Evolutionary conservation across 1,140 invertebrate species (phyloP), one percentile per base, ranked within the genome.

Genomic region (Drosophila pallidifrons): DNA sequence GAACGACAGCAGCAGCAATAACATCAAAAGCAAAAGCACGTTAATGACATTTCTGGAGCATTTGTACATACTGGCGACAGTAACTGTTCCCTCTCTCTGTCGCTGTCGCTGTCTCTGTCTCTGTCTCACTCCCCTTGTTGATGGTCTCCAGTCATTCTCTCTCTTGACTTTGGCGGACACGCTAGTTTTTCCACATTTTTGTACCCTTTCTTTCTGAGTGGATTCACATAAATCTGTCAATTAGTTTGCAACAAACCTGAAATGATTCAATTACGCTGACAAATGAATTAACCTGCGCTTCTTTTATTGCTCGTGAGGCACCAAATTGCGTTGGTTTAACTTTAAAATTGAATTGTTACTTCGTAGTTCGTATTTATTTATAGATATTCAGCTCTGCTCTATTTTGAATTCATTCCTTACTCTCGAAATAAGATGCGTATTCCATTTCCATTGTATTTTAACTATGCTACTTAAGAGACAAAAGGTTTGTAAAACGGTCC

Each of bases 181-280:
- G 75, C 70, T 86, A 87, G 82, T 82, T 87, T 86, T 87, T 87
- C 79, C 79, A 82, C 82, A 82, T 86, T 82, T 69, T 52, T 81
- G 54, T 85, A 75, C 66, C 35, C 72, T 75, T 57, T 38, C 11
- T 25, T 25, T 10, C 35, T 25, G 46, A 28, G 7, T 20, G 30
- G 66, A 25, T 32, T 43, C 55, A 54, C 47, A 51, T 45, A 25
- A 47, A 70, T 70, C 69, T 41, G 8, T 63, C 20, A 63, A 63
- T 61, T 28, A 11, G 41, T 49, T 70, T 16, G 66, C 13, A 32
- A 57, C 58, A 28, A 25, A 32, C 13, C 32, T 25, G 10, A 55
- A 51, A 64, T 38, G 15, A 5, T 13, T 51, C 15, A 51, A 51
- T 43, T 47, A 11, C 6, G 46, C 8, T 47, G 46, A 16, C 46